Evolutionary conservation across 2,888 invertebrate genomes (phyloP).

Genomic region (Neuroscelio doddi): DNA sequence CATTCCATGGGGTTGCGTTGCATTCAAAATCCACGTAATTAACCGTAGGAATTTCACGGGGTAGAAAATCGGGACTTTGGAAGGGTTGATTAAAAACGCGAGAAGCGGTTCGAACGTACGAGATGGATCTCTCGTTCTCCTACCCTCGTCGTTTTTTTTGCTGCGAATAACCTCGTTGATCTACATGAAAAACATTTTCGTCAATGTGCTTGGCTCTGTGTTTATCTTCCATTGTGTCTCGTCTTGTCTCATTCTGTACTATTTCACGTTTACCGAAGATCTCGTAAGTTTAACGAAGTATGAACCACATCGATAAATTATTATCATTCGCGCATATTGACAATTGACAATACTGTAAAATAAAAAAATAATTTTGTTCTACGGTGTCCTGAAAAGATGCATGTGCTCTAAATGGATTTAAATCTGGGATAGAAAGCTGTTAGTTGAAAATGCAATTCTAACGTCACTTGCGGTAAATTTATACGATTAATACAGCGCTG

Average conservation of each 20-base stretch:
- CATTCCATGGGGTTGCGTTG: constrained; percentile 65
- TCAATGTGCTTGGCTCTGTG: too few relatives aligned
- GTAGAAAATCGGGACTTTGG: constrained; percentile 31
- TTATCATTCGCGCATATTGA: too few relatives aligned
- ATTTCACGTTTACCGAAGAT: too few relatives aligned
- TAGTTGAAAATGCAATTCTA: constrained; percentile 11
- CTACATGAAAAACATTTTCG: neutral
- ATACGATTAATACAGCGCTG: constrained; percentile 65
- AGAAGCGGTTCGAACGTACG: constrained; percentile 16
- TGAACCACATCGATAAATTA: too few relatives aligned
- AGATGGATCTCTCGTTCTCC: neutral
- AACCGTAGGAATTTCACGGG: constrained; percentile 67
- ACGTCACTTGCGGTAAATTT: constrained; percentile 58
- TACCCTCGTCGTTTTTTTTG: neutral
- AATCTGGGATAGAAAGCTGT: neutral
- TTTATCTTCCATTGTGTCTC: too few relatives aligned
- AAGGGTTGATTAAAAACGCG: constrained; percentile 52
- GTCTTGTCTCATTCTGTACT: too few relatives aligned
- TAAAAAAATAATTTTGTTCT: too few relatives aligned
- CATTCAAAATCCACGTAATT: constrained; percentile 71
- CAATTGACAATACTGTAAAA: too few relatives aligned
- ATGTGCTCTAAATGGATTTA: too few relatives aligned
- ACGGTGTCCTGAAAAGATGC: too few relatives aligned
- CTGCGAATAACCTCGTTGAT: neutral
- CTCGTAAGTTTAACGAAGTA: too few relatives aligned